Percentiles rank a stretch among this genome's conserved stretches.
Conservation (phyloP, 2,888 invertebrate genomes). For the Tromatobia lineatoria region DNA sequence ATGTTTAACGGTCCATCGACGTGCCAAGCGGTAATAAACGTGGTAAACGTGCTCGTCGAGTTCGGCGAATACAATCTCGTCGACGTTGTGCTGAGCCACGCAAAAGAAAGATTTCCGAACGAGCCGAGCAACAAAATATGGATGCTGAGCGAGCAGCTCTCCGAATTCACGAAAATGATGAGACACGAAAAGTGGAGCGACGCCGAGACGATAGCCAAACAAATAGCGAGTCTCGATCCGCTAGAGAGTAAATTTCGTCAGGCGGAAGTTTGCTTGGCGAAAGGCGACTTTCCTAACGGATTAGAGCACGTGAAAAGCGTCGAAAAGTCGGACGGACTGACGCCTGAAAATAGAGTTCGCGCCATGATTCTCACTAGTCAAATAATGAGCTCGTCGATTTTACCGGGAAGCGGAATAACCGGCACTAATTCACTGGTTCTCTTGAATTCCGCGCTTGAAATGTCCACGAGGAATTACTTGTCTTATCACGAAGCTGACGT, state of each 20-base stretch:
- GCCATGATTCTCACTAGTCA: conserved; percentile 90
- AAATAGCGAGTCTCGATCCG: conserved; percentile 86
- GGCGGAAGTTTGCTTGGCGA: conserved; percentile 83
- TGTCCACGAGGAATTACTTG: conserved; percentile 91
- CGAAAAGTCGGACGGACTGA: conserved; percentile 74
- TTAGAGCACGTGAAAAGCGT: conserved; percentile 76
- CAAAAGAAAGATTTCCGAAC: conserved; percentile 89
- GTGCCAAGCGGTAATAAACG: conserved; percentile 90
- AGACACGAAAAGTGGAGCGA: conserved; percentile 86
- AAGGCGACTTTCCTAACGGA: conserved; percentile 83
- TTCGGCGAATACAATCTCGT: conserved; percentile 88
- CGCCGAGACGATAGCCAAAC: conserved; percentile 86
- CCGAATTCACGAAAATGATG: conserved; percentile 86
- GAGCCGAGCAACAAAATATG: conserved; percentile 88
- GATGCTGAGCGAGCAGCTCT: conserved; percentile 89
- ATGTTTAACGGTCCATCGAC: conserved; percentile 90
- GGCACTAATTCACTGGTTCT: conserved; percentile 86
- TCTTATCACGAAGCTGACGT: conserved; percentile 92
- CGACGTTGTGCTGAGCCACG: conserved; percentile 88
- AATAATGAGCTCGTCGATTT: conserved; percentile 87
- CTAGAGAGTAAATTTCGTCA: conserved; percentile 86
- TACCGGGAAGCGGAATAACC: conserved; percentile 87
- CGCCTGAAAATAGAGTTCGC: conserved; percentile 86
- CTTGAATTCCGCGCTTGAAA: conserved; percentile 90
- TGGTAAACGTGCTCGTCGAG: conserved; percentile 87